These are phyloP conservation scores for Podarcis muralis DNA, from an alignment of 2,113 vertebrate species.

Conservation along the genomic window DNA sequence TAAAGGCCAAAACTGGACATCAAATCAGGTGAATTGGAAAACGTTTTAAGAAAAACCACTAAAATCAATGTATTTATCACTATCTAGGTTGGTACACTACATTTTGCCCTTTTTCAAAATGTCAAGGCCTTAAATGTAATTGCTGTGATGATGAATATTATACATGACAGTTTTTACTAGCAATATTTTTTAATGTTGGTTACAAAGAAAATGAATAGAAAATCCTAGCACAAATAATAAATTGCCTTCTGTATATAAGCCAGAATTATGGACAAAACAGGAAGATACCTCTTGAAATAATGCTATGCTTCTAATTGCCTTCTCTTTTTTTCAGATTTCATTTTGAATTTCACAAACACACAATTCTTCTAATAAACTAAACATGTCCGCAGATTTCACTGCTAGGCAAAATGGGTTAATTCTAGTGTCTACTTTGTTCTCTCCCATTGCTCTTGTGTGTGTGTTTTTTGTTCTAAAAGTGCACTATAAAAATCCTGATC, in stretches of 20 bases:
- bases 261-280: background rate
- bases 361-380: background rate
- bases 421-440: background rate
- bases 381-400: background rate
- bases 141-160: background rate
- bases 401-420: background rate
- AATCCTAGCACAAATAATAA: background rate
- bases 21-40: background rate
- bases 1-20: background rate
- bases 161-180: background rate
- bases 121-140: background rate
- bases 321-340: background rate
- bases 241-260: background rate
- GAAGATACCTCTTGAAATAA: background rate
- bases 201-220: background rate
- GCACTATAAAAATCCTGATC: background rate
- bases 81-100: background rate
- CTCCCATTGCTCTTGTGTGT: background rate
- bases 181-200: background rate
- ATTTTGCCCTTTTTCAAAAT: constrained; percentile 3
- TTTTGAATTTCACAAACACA: background rate
- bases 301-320: background rate
- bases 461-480: background rate
- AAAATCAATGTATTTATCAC: background rate
- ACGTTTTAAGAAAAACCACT: background rate